phyloP scores from a whole-genome alignment of 2,113 vertebrate genomes.

The Oreotragus oreotragus region DNA sequence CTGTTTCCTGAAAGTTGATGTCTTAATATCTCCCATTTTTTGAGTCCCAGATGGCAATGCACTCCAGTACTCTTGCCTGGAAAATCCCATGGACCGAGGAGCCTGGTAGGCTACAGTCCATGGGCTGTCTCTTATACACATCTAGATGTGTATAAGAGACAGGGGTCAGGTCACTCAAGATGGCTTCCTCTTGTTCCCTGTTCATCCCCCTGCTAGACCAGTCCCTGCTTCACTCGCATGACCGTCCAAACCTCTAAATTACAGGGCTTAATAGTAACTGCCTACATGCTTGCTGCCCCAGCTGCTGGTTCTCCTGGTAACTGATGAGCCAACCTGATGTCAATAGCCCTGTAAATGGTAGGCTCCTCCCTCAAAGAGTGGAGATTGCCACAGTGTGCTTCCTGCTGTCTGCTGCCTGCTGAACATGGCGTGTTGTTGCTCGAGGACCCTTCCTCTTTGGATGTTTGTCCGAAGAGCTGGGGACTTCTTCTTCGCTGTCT shows the following conservation, averaged over 20 bases:
- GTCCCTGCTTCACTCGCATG: neutral
- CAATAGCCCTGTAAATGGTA: neutral
- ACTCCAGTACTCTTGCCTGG: too few species aligned
- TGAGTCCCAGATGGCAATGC: neutral
- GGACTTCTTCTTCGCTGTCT: rapidly evolving
- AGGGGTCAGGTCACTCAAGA: neutral
- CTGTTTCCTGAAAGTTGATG: neutral
- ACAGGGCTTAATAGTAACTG: neutral
- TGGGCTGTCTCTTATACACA: too few species aligned
- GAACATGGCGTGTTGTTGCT: neutral
- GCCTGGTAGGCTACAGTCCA: too few species aligned
- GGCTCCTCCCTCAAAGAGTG: neutral
- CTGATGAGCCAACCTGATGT: neutral
- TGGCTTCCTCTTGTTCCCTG: neutral
- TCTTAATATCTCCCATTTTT: neutral
- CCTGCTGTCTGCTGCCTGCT: neutral
- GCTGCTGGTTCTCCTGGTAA: neutral
- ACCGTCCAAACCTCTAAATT: neutral
- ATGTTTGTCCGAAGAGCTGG: neutral
- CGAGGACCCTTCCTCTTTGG: neutral
- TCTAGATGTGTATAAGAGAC: too few species aligned
- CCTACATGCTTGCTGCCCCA: neutral
- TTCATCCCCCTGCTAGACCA: neutral
- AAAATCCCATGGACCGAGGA: too few species aligned
- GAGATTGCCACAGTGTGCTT: too few species aligned